Conservation (phyloP, 2,797 vertebrate genomes). For the Dendrocincla fuliginosa region DNA sequence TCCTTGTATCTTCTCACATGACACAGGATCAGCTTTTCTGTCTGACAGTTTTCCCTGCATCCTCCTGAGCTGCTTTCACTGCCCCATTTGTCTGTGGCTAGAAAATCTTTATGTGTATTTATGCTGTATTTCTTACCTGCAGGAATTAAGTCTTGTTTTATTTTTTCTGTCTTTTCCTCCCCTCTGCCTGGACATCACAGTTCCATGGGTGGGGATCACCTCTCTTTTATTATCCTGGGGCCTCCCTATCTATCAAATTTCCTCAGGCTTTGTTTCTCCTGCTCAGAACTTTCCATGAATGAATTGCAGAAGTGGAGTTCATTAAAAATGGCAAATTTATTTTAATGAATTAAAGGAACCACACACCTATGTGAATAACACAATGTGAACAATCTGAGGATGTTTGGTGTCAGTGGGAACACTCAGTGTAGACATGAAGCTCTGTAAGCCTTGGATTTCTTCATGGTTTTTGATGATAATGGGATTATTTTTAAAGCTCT, state of each 20-base stretch:
- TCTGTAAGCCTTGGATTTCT: background rate
- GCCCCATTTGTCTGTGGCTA: background rate
- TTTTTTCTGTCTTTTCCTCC: fast-evolving
- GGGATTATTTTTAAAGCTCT: background rate
- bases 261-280: background rate
- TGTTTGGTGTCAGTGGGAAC: background rate
- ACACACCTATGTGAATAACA: fast-evolving
- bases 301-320: background rate
- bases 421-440: background rate
- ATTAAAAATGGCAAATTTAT: background rate
- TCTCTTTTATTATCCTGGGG: background rate
- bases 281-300: background rate
- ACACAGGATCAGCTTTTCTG: background rate
- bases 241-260: fast-evolving
- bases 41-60: background rate
- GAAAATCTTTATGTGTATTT: background rate
- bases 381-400: fast-evolving
- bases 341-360: background rate
- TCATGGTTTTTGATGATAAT: background rate
- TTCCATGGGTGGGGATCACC: background rate
- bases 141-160: background rate
- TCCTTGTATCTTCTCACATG: background rate
- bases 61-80: background rate
- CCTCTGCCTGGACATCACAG: fast-evolving
- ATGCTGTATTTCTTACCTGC: background rate